Evolutionary conservation across 2,888 invertebrate genomes (phyloP), one percentile per base, ranked within the genome.

Genomic region (Nasonovia ribisnigri): DNA sequence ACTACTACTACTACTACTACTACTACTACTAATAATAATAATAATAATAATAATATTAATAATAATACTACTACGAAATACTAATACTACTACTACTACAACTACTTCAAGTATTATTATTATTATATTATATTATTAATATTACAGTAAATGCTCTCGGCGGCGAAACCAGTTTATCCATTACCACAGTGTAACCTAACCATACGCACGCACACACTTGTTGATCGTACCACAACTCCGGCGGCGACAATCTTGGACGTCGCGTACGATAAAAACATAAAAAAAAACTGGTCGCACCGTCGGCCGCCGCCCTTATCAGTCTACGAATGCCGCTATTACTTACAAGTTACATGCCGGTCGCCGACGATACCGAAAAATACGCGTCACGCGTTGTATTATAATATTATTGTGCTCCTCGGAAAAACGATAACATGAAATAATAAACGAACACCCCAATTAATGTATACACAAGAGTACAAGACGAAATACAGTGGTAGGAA

Each of bases 111-210:
- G 24, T 77, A 67, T 29, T n/a, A 29, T 11, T 90, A 90, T n/a
- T 88, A 89, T 36, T 67, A 90, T 46, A 90, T n/a, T n/a, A n/a
- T n/a, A n/a, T n/a, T n/a, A n/a, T n/a, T 77, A 90, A 54, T 57
- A 57, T 90, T 90, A 57, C 46, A 48, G 84, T 92, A 77, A n/a
- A 84, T n/a, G 91, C 91, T 88, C 88, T 42, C 92, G 60, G 86
- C 91, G 86, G 67, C 87, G 67, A 92, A 92, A 92, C 92, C 92
- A 92, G 92, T 92, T 92, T 92, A 92, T 92, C 92, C 92, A 92
- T 92, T 92, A 92, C 92, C 67, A 87, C 60, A 2, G 77, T 36
- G 20, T 42, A n/a, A n/a, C n/a, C n/a, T n/a, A n/a, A 36, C n/a
- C 11, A 16, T 87, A 87, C 87, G 48, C 48, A 48, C 46, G 8